phyloP scores from a whole-genome alignment of 2,113 vertebrate species.

The Phycodurus eques region DNA sequence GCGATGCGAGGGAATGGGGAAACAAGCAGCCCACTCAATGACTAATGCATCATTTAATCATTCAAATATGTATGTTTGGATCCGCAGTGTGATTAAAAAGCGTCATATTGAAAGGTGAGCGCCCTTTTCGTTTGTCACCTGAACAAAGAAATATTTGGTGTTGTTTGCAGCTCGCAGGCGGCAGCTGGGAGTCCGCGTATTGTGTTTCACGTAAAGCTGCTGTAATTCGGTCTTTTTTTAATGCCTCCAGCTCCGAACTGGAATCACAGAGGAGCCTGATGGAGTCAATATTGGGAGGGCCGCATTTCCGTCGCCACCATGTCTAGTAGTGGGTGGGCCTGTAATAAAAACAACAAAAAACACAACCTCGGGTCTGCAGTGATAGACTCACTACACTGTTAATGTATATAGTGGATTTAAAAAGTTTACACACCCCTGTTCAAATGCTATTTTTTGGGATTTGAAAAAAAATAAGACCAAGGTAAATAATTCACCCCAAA shows the following conservation, averaged over 20 bases:
- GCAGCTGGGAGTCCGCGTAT: constrained; percentile 23
- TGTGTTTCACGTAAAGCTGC: constrained; percentile 28
- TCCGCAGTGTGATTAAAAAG: background rate
- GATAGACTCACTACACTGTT: background rate
- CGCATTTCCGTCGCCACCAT: constrained; percentile 7
- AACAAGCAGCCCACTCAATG: background rate
- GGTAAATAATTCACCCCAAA: no score
- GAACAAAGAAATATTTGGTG: constrained; percentile 13
- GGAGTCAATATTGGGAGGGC: constrained; percentile 14
- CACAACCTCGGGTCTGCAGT: background rate
- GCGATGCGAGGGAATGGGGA: background rate
- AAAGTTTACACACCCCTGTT: no score
- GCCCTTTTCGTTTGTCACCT: background rate
- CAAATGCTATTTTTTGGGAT: no score
- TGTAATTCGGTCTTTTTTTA: constrained; percentile 7
- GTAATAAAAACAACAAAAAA: background rate
- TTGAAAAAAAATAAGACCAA: no score
- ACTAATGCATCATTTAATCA: background rate
- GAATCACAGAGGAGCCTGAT: constrained; percentile 16
- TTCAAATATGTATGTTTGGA: background rate
- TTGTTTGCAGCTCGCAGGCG: background rate
- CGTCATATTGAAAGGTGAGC: background rate
- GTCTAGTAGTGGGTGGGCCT: constrained; percentile 3
- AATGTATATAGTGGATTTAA: background rate
- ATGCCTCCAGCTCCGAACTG: constrained; percentile 22